Evolutionary conservation across 2,113 vertebrate species (phyloP).

Genomic region (Ophiodon elongatus): DNA sequence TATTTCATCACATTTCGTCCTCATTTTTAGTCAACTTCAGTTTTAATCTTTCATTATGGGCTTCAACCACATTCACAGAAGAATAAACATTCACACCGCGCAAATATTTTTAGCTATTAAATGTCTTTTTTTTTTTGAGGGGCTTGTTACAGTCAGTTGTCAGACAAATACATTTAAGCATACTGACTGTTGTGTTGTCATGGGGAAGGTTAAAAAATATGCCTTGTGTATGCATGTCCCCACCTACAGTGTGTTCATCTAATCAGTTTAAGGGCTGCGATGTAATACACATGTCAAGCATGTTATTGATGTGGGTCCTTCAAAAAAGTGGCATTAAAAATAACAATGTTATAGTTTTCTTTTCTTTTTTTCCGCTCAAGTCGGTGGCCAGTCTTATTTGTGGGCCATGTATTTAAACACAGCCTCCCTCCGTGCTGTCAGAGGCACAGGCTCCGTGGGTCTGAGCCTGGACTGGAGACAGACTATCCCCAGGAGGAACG

Average conservation of each 20-base stretch:
- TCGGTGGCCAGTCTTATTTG: slow-evolving; percentile 7
- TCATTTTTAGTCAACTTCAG: not conserved
- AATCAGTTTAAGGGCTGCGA: slow-evolving; percentile 8
- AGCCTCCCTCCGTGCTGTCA: slow-evolving; percentile 29
- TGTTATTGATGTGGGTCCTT: slow-evolving; percentile 38
- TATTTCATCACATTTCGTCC: not conserved
- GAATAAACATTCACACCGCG: not conserved
- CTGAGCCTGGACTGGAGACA: slow-evolving; percentile 25
- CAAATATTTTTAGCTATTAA: not conserved
- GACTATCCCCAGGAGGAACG: slow-evolving; percentile 40
- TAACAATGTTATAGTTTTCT: not conserved
- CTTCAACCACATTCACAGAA: not conserved
- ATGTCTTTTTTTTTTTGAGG: not conserved
- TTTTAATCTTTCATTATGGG: not conserved
- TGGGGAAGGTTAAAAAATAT: slow-evolving; percentile 4
- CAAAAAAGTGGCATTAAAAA: slow-evolving; percentile 4
- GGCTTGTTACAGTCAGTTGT: slow-evolving; percentile 10
- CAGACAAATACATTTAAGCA: slow-evolving; percentile 1
- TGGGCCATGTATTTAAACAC: slow-evolving; percentile 34
- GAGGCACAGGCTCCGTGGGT: not conserved
- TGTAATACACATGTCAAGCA: slow-evolving; percentile 37
- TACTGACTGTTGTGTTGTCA: slow-evolving; percentile 9
- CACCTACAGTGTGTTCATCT: slow-evolving; percentile 31
- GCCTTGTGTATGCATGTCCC: not conserved
- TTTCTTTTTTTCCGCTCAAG: not conserved